phyloP scores from a whole-genome alignment of 2,797 vertebrate species.

The Tokudaia tokunoshimensis region DNA sequence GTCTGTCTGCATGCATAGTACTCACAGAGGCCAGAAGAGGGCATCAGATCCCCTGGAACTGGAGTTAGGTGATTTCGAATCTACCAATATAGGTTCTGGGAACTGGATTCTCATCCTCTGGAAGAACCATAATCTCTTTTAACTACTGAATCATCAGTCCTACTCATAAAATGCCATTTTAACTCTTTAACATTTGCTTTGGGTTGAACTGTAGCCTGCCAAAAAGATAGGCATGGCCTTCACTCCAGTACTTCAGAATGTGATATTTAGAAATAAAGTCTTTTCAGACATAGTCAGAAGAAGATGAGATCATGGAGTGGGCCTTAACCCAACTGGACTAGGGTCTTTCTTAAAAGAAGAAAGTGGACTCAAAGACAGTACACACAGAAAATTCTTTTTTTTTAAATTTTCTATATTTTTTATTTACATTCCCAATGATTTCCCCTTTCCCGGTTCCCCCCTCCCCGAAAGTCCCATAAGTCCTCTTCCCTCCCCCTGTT shows the following conservation, averaged over 20 bases:
- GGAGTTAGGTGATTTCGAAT: not conserved
- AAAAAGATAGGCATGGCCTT: not conserved
- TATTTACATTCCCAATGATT: no score
- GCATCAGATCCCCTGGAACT: not conserved
- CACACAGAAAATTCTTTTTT: not conserved
- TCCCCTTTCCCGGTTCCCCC: no score
- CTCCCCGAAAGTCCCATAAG: no score
- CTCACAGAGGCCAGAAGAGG: not conserved
- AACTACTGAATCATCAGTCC: not conserved
- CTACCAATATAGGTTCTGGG: not conserved
- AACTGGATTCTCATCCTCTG: not conserved
- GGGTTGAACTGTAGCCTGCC: not conserved
- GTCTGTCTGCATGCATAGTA: no score
- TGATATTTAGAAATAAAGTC: not conserved
- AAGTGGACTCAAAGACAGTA: not conserved
- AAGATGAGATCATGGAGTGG: not conserved
- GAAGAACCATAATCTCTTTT: not conserved
- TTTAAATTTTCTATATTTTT: no score
- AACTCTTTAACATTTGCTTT: not conserved
- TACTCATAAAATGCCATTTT: not conserved
- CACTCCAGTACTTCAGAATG: not conserved
- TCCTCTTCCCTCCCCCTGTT: no score
- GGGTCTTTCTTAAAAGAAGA: not conserved
- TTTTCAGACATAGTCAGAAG: not conserved
- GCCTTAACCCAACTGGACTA: not conserved